A percentile compares a stretch with the other conserved stretches of the same genome.
These are phyloP conservation scores for Micrastur ruficollis DNA, from an alignment of 2,797 vertebrate species.

Conservation along the genomic window DNA sequence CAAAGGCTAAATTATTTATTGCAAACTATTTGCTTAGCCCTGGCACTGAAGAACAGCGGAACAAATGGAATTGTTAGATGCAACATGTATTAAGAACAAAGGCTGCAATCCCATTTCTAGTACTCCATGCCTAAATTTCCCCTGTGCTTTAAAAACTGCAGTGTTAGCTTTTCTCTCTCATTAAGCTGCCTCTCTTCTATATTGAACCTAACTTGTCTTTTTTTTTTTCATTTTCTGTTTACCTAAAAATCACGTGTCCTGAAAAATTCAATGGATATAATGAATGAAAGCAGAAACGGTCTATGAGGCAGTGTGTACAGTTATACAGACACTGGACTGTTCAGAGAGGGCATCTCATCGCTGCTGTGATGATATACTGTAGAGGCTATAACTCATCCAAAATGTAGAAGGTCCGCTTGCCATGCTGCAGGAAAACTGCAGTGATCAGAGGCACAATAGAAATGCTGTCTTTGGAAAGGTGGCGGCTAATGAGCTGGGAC, in stretches of 20 bases:
- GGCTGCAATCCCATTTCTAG: slow-evolving; percentile 4
- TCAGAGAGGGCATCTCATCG: neutral
- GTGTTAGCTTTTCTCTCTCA: neutral
- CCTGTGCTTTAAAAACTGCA: neutral
- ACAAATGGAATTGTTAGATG: slow-evolving; percentile 56
- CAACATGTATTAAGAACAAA: slow-evolving; percentile 23
- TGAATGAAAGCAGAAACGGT: neutral
- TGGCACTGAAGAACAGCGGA: slow-evolving; percentile 29
- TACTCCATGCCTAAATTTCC: slow-evolving; percentile 22
- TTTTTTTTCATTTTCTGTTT: neutral
- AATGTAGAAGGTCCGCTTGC: neutral
- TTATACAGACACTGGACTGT: neutral
- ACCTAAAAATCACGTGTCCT: neutral
- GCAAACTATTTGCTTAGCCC: slow-evolving; percentile 40
- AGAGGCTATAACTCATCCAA: neutral
- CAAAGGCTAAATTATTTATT: slow-evolving; percentile 57
- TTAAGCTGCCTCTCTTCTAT: neutral
- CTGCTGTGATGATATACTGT: neutral
- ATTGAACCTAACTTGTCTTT: neutral
- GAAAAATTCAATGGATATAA: neutral
- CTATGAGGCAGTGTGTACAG: neutral
- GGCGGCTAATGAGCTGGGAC: neutral
- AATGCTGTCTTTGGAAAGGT: neutral
- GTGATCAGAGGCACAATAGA: rapidly evolving
- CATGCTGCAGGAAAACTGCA: neutral